A percentile compares a stretch with the other conserved stretches of the same genome.
phyloP scores from a whole-genome alignment of 2,888 invertebrate genomes.

The Caenorhabditis zanzibari region DNA sequence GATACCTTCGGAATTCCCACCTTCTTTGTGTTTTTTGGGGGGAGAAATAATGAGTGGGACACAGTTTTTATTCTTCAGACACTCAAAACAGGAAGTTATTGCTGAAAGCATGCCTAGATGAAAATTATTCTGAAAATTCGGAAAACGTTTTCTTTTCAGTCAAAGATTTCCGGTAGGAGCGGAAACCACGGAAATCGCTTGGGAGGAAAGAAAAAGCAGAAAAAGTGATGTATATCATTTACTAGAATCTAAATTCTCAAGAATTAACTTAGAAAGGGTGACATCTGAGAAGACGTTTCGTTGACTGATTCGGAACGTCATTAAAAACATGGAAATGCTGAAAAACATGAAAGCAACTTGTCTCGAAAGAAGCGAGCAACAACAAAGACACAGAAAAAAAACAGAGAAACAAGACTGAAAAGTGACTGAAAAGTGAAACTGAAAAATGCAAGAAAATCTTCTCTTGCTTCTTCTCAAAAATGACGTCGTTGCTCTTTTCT shows the following conservation, averaged over 20 bases:
- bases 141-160: background rate
- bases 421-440: conserved; percentile 40
- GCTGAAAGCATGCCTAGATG: background rate
- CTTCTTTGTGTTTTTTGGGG: conserved; percentile 2
- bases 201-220: background rate
- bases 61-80: background rate
- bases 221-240: conserved; percentile 2
- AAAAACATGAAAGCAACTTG: conserved; percentile 22
- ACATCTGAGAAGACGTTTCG: conserved; percentile 1
- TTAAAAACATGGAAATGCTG: conserved; percentile 25
- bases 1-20: conserved; percentile 32
- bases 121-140: conserved; percentile 19
- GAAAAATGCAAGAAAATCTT: conserved; percentile 35
- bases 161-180: background rate
- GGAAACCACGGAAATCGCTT: background rate
- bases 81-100: conserved; percentile 30
- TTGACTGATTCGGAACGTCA: conserved; percentile 29
- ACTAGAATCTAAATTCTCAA: conserved; percentile 1
- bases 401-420: conserved; percentile 29
- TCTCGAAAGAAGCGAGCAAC: conserved; percentile 24
- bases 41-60: conserved; percentile 17
- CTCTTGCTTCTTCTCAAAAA: conserved; percentile 19
- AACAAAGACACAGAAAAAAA: conserved; percentile 23
- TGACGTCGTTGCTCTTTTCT: conserved; percentile 53
- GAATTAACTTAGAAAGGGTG: background rate